These are phyloP conservation scores for Castor canadensis DNA, from an alignment of 2,113 vertebrate species.

Conservation along the genomic window DNA sequence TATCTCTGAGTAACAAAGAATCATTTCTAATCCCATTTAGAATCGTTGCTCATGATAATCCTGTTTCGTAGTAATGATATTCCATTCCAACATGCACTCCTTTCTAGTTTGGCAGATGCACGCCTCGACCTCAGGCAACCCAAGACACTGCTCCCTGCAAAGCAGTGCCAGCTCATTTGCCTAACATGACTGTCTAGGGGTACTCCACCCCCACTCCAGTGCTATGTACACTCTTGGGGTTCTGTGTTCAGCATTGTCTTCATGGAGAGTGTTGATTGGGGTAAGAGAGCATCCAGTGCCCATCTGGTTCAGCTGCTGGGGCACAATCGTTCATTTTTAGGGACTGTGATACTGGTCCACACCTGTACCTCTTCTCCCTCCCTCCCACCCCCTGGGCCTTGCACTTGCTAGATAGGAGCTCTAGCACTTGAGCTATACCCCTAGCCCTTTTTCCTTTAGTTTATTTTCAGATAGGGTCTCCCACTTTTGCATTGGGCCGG, in stretches of 20 bases:
- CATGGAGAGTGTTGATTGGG: neutral
- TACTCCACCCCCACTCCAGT: neutral
- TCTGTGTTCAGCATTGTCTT: slow-evolving; percentile 42
- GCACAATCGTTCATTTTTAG: neutral
- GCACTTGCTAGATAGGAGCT: neutral
- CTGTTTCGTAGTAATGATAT: slow-evolving; percentile 67
- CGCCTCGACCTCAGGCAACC: slow-evolving; percentile 40
- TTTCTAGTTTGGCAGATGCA: slow-evolving; percentile 72
- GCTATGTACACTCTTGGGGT: neutral
- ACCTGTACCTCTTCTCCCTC: neutral
- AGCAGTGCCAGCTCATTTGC: slow-evolving; percentile 73
- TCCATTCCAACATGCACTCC: slow-evolving; percentile 54
- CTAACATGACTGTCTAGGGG: slow-evolving; percentile 50
- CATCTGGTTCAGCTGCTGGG: neutral
- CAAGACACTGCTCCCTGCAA: slow-evolving; percentile 54
- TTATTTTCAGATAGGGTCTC: too few species aligned
- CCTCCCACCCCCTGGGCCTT: too few species aligned
- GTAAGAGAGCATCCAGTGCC: neutral
- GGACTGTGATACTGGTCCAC: neutral
- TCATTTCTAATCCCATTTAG: slow-evolving; percentile 73
- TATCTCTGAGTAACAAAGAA: slow-evolving; percentile 55
- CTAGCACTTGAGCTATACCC: too few species aligned
- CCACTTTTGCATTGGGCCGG: too few species aligned
- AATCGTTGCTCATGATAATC: slow-evolving; percentile 63
- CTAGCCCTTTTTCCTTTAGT: too few species aligned